Evolutionary conservation across 2,797 vertebrate genomes (phyloP).

Genomic region (Premnoplex brunnescens): DNA sequence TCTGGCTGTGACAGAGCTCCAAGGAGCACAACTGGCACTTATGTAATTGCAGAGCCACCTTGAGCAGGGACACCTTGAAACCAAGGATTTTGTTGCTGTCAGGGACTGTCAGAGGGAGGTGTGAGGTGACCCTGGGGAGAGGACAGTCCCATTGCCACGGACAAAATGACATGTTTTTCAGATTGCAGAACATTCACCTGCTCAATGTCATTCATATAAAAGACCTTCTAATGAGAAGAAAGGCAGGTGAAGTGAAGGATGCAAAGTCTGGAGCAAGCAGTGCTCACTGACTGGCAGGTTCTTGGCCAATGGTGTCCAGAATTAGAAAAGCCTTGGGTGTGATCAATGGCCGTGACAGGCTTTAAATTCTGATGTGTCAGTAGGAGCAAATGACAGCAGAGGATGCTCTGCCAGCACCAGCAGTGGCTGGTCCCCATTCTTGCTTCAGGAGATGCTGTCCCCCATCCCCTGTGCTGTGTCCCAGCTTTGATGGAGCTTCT

Average conservation of each 20-base stretch:
- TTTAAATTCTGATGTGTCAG: background rate
- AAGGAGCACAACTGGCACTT: background rate
- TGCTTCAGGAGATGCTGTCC: background rate
- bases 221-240: background rate
- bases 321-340: background rate
- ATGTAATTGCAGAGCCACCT: background rate
- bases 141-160: background rate
- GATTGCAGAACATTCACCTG: background rate
- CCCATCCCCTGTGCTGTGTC: background rate
- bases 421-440: accelerated
- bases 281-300: background rate
- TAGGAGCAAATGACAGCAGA: background rate
- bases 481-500: background rate
- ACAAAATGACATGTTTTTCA: background rate
- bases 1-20: background rate
- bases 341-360: background rate
- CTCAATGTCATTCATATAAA: slow-evolving; percentile 7
- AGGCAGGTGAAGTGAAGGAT: background rate
- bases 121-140: background rate
- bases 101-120: background rate
- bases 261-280: background rate
- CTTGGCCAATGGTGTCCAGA: background rate
- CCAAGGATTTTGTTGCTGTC: background rate
- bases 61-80: background rate
- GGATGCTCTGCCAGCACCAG: background rate